Base-by-base conservation (phyloP, 2,888 invertebrate species). In the Plemyria rubiginata region DNA sequence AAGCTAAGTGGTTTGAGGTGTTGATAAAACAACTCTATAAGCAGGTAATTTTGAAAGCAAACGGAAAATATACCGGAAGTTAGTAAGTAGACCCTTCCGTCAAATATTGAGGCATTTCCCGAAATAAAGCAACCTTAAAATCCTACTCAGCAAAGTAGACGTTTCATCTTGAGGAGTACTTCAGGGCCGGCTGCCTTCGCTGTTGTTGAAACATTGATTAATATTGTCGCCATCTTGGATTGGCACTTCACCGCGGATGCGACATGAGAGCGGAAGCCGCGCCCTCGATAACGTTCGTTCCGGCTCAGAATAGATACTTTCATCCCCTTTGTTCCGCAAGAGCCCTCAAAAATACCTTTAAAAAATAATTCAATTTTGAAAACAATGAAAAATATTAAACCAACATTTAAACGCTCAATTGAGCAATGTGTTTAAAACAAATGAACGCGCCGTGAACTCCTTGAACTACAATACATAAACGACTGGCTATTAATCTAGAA, bases 161-260 rank as follows among this genome's bases (percentile, higher is more conserved):
- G 85, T 85, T 79, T 86, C 85, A 79, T 87, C 82, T 87, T 82
- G 74, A 89, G 85, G 71, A 82, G 82, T 70, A 71, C 86, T 85
- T 76, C 66, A 77, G 70, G 73, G 75, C 78, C 74, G 69, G 82
- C 82, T 84, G 32, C 32, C 57, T 57, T 41, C 38, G 84, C 85
- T 93, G 83, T 93, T 93, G 90, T 93, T 93, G 92, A 93, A 93
- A 93, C 88, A 93, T 93, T 93, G 93, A 93, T 93, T 93, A 92
- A 93, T 93, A 92, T 93, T 93, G 92, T 92, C 87, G 90, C 90
- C 92, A 87, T 88, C 75, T 87, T 87, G 86, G 85, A 85, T 86
- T 84, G 83, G 79, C 85, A 75, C 91, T 90, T 78, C 76, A 77
- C 78, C 81, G 80, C 83, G 83, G 82, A 80, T 81, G 50, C 50